Evolutionary conservation across 2,888 invertebrate species (phyloP), one percentile per base, ranked within the genome.

Genomic region (Cephus sareptanus): DNA sequence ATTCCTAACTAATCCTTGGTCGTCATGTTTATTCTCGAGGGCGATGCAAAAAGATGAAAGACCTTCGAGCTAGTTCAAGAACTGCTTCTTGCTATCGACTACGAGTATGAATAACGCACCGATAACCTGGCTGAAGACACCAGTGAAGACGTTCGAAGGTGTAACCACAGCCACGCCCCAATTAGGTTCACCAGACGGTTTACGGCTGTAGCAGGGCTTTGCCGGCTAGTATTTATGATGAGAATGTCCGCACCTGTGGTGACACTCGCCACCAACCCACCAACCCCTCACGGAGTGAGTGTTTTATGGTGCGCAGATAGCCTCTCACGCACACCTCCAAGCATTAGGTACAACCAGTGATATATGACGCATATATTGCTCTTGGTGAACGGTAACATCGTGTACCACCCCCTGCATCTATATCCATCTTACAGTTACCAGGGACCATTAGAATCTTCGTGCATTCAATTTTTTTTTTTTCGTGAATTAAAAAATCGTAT

Each of bases 161-260:
- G 88, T 87, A 85, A 85, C 85, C 84, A 78, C 86, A 86, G 86
- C 89, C 90, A 90, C 90, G 89, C 90, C 90, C 89, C 89, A 90
- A 91, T 90, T 90, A 91, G 89, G 87, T 87, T 86, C 86, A 85
- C 84, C 84, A 82, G 85, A 84, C 85, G 85, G 85, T 88, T 89
- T 87, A 87, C 85, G 86, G 86, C 82, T 84, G 84, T 85, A 85
- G 83, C 85, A 40, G 75, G 78, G 75, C 35, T 68, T 70, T 74
- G 69, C 78, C 71, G 79, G 80, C 79, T 73, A 79, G 82, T 91
- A 90, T 91, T 91, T 91, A 90, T 89, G 90, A 90, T 90, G 90
- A 89, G 91, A 91, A 90, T 87, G 88, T 89, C 86, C 88, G 87
- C 91, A 91, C 91, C 91, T 91, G 91, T 87, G 89, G 86, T 89